phyloP scores from a whole-genome alignment of 2,113 vertebrate species.

The Caloenas nicobarica region DNA sequence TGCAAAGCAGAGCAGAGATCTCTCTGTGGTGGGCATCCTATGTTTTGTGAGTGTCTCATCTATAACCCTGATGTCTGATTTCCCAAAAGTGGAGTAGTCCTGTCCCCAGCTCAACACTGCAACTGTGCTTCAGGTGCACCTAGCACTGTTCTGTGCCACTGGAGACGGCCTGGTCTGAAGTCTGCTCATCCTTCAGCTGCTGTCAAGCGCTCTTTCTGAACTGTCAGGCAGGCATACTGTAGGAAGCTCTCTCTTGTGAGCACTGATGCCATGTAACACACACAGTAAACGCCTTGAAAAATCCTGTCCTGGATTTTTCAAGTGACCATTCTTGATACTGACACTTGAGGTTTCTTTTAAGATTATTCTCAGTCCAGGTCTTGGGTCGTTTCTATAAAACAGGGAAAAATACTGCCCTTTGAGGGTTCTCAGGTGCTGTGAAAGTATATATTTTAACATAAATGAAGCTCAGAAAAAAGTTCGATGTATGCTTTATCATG shows the following conservation, averaged over 20 bases:
- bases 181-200: not conserved
- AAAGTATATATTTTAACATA: not conserved
- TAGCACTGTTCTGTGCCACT: not conserved
- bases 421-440: not conserved
- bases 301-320: not conserved
- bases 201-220: not conserved
- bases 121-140: not conserved
- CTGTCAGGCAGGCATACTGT: not conserved
- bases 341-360: not conserved
- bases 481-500: rapidly evolving
- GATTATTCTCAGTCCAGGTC: not conserved
- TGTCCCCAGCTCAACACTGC: not conserved
- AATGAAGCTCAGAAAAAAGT: not conserved
- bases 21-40: not conserved
- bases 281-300: not conserved
- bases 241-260: not conserved
- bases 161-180: not conserved
- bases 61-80: not conserved
- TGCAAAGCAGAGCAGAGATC: not conserved
- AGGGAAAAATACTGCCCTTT: not conserved
- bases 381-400: not conserved
- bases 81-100: not conserved
- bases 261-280: not conserved
- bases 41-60: not conserved
- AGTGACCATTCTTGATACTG: not conserved